These are phyloP conservation scores for Hydrotaea diabolus DNA, from an alignment of 2,888 invertebrate species.

Conservation along the genomic window DNA sequence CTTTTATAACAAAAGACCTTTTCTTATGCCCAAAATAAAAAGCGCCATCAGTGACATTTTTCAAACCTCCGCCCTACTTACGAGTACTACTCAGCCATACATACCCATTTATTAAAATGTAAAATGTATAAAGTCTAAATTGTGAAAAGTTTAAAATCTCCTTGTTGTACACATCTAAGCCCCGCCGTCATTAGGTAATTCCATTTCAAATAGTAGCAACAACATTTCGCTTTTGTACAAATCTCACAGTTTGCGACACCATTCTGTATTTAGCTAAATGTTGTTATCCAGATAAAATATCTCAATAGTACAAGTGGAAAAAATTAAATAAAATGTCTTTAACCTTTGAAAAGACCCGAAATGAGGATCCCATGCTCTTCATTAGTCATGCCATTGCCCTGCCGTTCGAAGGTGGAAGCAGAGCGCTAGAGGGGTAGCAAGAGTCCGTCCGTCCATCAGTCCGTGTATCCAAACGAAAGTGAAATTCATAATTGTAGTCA, in stretches of 20 bases:
- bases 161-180: not conserved
- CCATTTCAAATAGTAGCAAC: not conserved
- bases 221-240: not conserved
- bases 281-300: not conserved
- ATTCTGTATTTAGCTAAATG: not conserved
- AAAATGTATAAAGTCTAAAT: not conserved
- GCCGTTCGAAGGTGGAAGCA: not conserved
- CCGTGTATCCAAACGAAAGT: too few species aligned
- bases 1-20: too few species aligned
- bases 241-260: not conserved
- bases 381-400: not conserved
- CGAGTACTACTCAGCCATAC: too few species aligned
- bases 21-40: not conserved
- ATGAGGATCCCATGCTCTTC: not conserved
- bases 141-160: not conserved
- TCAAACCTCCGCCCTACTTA: too few species aligned
- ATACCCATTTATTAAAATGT: not conserved
- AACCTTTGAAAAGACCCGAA: not conserved
- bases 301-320: not conserved
- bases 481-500: slow-evolving; percentile 44
- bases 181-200: not conserved
- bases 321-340: not conserved
- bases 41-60: not conserved
- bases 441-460: too few species aligned
- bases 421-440: too few species aligned